These are phyloP conservation scores for Tiaroga cobitis DNA, from an alignment of 2,797 vertebrate species.

Conservation along the genomic window DNA sequence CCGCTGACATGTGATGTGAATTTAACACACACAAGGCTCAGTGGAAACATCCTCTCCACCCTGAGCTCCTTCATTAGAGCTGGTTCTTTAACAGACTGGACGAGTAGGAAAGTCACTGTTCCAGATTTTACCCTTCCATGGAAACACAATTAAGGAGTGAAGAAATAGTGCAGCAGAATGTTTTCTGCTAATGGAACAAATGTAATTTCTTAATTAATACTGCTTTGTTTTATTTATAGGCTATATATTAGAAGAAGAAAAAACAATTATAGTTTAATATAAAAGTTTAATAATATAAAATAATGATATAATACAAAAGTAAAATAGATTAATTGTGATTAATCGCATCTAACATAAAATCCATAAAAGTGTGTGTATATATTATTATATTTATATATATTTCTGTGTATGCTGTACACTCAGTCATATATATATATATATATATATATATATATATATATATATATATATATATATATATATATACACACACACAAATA, in stretches of 20 bases:
- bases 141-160: neutral
- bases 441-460: too few relatives aligned
- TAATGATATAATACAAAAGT: neutral
- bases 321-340: too few relatives aligned
- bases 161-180: neutral
- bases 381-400: too few relatives aligned
- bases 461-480: too few relatives aligned
- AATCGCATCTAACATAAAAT: too few relatives aligned
- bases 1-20: constrained; percentile 35
- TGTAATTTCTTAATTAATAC: neutral
- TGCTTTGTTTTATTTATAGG: neutral
- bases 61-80: constrained; percentile 29
- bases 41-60: constrained; percentile 37
- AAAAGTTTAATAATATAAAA: neutral
- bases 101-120: neutral
- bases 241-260: neutral
- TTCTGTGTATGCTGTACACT: too few relatives aligned
- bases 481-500: too few relatives aligned
- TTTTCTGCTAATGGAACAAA: neutral
- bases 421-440: too few relatives aligned
- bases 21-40: constrained; percentile 30
- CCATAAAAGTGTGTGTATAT: too few relatives aligned
- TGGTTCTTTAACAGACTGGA: constrained; percentile 33
- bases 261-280: neutral
- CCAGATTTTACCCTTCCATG: neutral